phyloP scores from a whole-genome alignment of 2,888 invertebrate species.

The Diplazon laetatorius region DNA sequence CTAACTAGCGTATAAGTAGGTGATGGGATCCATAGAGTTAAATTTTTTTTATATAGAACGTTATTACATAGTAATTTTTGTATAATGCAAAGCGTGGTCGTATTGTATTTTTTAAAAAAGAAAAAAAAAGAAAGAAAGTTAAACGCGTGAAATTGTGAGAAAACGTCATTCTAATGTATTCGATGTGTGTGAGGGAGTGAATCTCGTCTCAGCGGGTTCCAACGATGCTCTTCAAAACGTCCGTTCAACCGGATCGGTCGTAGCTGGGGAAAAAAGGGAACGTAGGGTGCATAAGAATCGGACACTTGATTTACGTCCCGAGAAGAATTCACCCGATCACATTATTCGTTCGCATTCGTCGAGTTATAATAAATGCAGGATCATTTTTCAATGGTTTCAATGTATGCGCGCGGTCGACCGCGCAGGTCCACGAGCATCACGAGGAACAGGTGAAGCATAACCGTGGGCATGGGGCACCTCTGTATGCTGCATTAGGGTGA shows the following conservation, averaged over 20 bases:
- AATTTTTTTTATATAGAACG: background rate
- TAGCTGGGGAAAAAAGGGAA: background rate
- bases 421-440: no score
- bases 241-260: background rate
- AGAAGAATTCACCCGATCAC: constrained; percentile 37
- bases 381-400: constrained; percentile 34
- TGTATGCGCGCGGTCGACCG: background rate
- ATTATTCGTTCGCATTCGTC: constrained; percentile 25
- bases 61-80: background rate
- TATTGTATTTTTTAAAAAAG: background rate
- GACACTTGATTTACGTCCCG: constrained; percentile 36
- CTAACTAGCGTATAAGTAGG: constrained; percentile 10
- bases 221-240: background rate
- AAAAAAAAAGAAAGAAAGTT: background rate
- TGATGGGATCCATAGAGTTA: background rate
- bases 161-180: constrained; percentile 6
- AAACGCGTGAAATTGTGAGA: constrained; percentile 9
- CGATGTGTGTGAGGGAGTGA: background rate
- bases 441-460: constrained; percentile 1
- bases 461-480: background rate
- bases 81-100: background rate
- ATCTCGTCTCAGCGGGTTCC: background rate
- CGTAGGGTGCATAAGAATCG: constrained; percentile 26
- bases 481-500: no score
- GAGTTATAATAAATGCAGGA: constrained; percentile 28